Evolutionary conservation across 2,888 invertebrate genomes (phyloP), one percentile per base, ranked within the genome.

Genomic region (Cerceris ruficornis): DNA sequence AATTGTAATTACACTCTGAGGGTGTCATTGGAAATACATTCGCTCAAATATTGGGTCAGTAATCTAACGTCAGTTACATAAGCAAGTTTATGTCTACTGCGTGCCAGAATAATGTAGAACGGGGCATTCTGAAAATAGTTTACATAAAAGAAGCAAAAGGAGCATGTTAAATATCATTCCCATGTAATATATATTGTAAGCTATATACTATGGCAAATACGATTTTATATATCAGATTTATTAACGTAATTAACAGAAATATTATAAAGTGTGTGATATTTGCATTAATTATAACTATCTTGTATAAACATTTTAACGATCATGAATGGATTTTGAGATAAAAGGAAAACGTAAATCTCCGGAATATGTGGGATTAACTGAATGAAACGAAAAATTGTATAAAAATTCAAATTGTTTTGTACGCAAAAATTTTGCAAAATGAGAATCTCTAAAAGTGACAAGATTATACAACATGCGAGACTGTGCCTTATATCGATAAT

Each of bases 121-220:
- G 81, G 78, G 82, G 85, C 81, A 87, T 88, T 91, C 90, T 90
- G 88, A 91, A 91, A 91, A 91, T 91, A 91, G 90, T 90, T 89
- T 83, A 69, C 66, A 74, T 69, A 71, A 75, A 79, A 77, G 61
- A 80, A 72, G 69, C 57, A 81, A 80, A 65, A 76, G 39, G 55
- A 67, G 50, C n/a, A 11, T 14, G 17, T 66, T 15, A 61, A 65
- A 65, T 59, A 50, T 58, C 57, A 64, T 69, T 59, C 57, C 7
- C 61, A 59, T 41, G 7, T n/a, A 50, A 42, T 28, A 28, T n/a
- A 28, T 50, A 50, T 61, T 52, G 11, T 39, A 52, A 28, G 41
- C 46, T 11, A 1, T 0, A 46, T 11, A 46, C 8, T 11, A 6
- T 11, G 11, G 46, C 11, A 11, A 46, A 46, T 46, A 46, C 8